These are phyloP conservation scores for Drosophila paucipuncta DNA, from an alignment of 2,888 invertebrate genomes.

Conservation along the genomic window DNA sequence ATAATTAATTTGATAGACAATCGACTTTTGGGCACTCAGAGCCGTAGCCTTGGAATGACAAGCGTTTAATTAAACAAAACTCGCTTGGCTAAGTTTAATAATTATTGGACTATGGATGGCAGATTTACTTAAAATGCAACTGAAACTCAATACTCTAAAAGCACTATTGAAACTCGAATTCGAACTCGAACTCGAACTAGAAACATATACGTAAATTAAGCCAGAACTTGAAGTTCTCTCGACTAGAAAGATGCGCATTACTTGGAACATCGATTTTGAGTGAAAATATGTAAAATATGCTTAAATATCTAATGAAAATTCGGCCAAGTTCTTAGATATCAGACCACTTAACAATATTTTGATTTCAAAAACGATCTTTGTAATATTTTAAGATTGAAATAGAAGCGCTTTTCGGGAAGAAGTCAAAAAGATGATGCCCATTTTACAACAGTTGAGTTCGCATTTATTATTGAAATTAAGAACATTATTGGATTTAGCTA, in stretches of 20 bases:
- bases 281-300: neutral
- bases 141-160: conserved; percentile 5
- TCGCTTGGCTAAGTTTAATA: conserved; percentile 47
- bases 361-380: neutral
- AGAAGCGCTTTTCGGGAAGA: too few species aligned
- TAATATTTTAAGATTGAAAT: too few species aligned
- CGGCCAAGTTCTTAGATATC: fast-evolving
- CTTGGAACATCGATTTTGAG: neutral
- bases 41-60: conserved; percentile 49
- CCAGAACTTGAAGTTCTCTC: neutral
- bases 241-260: neutral
- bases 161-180: conserved; percentile 3
- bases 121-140: conserved; percentile 51
- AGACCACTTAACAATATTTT: neutral
- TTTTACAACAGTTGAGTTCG: neutral
- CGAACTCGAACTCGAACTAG: conserved; percentile 22
- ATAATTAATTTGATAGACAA: conserved; percentile 51
- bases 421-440: too few species aligned
- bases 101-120: conserved; percentile 70
- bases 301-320: neutral
- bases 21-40: conserved; percentile 3
- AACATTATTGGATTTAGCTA: neutral
- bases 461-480: neutral
- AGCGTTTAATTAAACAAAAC: conserved; percentile 56
- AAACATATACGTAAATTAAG: neutral